Conservation (phyloP, 2,888 invertebrate species). For the Xanthorhoe designata region DNA sequence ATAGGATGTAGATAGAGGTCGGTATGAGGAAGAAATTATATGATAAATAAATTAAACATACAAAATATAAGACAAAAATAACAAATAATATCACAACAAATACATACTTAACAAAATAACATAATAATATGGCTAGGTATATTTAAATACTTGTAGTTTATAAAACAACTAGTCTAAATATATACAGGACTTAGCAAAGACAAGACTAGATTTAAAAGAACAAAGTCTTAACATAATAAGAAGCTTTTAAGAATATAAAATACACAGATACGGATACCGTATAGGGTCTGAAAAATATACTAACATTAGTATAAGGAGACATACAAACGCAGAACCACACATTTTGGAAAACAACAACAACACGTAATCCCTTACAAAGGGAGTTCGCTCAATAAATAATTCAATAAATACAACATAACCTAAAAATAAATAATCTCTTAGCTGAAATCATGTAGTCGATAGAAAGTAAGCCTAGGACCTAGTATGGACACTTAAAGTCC, state of each 20-base stretch:
- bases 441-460: slow-evolving; percentile 22
- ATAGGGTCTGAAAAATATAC: slow-evolving; percentile 72
- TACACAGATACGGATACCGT: slow-evolving; percentile 84
- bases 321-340: slow-evolving; percentile 79
- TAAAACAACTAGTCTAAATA: slow-evolving; percentile 49
- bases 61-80: slow-evolving; percentile 27
- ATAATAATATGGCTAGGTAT: slow-evolving; percentile 42
- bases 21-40: slow-evolving; percentile 16
- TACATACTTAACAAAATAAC: slow-evolving; percentile 44
- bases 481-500: slow-evolving; percentile 52
- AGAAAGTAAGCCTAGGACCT: slow-evolving; percentile 51
- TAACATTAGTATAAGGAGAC: slow-evolving; percentile 76
- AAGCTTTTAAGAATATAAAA: slow-evolving; percentile 65
- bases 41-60: slow-evolving; percentile 23
- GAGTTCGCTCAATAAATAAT: slow-evolving; percentile 67
- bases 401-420: slow-evolving; percentile 75
- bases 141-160: slow-evolving; percentile 34
- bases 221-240: slow-evolving; percentile 50
- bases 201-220: slow-evolving; percentile 69
- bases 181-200: slow-evolving; percentile 63
- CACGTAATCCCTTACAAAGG: slow-evolving; percentile 71
- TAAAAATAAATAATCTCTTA: slow-evolving; percentile 67
- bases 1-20: slow-evolving; percentile 8
- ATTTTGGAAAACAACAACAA: slow-evolving; percentile 78
- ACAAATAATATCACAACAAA: slow-evolving; percentile 46